phyloP scores from a whole-genome alignment of 2,888 invertebrate genomes.

The Octonoba sinensis region DNA sequence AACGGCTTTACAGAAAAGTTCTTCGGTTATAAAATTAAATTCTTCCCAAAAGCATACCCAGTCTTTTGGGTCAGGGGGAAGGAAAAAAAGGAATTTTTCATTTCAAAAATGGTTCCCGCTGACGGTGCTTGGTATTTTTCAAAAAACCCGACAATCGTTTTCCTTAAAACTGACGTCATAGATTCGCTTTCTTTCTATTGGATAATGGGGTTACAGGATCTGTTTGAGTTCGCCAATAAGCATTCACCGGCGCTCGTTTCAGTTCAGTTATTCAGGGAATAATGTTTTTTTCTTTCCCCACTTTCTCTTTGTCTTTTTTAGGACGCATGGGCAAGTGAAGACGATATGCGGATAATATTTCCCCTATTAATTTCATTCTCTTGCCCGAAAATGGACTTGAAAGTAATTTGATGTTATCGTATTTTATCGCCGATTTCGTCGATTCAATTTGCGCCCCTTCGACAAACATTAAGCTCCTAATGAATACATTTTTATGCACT shows the following conservation, averaged over 20 bases:
- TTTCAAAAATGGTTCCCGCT: constrained; percentile 20
- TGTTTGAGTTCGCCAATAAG: constrained; percentile 62
- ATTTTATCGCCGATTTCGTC: constrained; percentile 50
- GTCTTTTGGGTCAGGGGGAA: too few relatives aligned
- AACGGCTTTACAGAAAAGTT: too few relatives aligned
- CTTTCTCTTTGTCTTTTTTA: constrained; percentile 22
- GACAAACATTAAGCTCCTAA: constrained; percentile 47
- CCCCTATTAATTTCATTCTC: constrained; percentile 60
- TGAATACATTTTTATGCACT: constrained; percentile 55
- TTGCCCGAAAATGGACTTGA: constrained; percentile 34
- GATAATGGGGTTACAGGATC: constrained; percentile 58
- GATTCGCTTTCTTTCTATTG: constrained; percentile 56
- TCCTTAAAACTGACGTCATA: constrained; percentile 53
- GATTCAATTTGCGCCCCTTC: constrained; percentile 44
- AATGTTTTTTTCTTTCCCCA: constrained; percentile 9
- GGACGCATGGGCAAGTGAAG: background rate
- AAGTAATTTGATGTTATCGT: constrained; percentile 60
- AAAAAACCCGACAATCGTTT: constrained; percentile 34
- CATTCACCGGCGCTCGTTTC: constrained; percentile 52
- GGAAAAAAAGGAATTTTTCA: too few relatives aligned
- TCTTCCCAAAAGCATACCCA: too few relatives aligned
- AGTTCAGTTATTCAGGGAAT: background rate
- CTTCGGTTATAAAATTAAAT: too few relatives aligned
- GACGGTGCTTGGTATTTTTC: constrained; percentile 22
- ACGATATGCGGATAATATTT: constrained; percentile 30